phyloP scores from a whole-genome alignment of 2,797 vertebrate genomes.

The Coilia nasus region DNA sequence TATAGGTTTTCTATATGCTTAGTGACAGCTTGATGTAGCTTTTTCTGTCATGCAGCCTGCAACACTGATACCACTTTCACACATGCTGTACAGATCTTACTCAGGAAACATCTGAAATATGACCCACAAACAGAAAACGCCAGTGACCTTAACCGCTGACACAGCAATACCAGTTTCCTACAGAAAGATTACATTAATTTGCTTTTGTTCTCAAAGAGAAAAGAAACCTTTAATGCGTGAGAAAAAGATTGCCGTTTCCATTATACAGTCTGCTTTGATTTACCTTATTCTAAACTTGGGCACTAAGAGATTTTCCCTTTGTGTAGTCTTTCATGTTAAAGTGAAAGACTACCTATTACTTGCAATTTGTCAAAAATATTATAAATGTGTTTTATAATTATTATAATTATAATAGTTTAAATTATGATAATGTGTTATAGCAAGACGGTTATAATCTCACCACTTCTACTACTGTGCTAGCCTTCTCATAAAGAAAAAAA shows the following conservation, averaged over 20 bases:
- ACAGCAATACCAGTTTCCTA: background rate
- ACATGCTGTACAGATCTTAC: background rate
- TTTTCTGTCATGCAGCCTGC: background rate
- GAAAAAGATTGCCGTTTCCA: background rate
- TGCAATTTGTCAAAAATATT: background rate
- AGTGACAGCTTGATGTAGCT: background rate
- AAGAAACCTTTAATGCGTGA: background rate
- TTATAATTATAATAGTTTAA: no score
- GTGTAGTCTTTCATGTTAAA: background rate
- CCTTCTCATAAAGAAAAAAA: no score
- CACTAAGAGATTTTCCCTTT: background rate
- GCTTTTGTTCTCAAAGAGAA: background rate
- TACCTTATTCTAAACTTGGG: background rate
- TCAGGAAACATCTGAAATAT: background rate
- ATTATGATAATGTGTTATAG: no score
- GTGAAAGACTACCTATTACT: background rate
- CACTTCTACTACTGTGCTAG: no score
- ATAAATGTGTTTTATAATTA: background rate
- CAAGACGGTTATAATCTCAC: no score
- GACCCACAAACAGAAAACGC: background rate
- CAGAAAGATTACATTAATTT: background rate
- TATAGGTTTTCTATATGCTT: background rate
- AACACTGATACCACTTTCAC: background rate
- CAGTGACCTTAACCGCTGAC: background rate
- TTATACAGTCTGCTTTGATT: background rate